Evolutionary conservation across 2,113 vertebrate genomes (phyloP), one percentile per base, ranked within the genome.

Genomic region (Chroicocephalus ridibundus): DNA sequence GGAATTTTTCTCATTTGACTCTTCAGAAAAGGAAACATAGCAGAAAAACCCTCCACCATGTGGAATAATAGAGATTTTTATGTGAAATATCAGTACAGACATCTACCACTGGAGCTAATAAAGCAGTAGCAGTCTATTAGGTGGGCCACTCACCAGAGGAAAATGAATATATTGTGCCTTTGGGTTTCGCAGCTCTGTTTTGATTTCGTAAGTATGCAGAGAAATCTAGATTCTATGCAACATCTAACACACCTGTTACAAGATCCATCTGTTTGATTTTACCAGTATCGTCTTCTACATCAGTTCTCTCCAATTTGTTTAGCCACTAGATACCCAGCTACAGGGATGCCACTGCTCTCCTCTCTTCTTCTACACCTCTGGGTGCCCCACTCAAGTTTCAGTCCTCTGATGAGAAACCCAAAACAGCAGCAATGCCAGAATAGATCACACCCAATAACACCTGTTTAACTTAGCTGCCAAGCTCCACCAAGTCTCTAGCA

Each of bases 221-320:
- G 31, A 66, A 88, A 81, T 49, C 58, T 51, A 54, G 64, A 88
- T 78, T 81, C 86, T 52, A 18, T 31, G n/a, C 75, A 60, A 86
- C 72, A 64, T 55, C 74, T 94, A 32, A 93, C 16, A 25, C 60
- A 57, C 22, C 18, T 13, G 11, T 89, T 94, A 86, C 76, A 84
- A 95, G 69, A 96, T 62, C 55, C 55, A 75, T 86, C 69, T 95
- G 77, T 52, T 68, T 86, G 72, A 91, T 93, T 91, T 86, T 74
- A 55, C 51, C n/a, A 5, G 38, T 60, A 93, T 77, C 20, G 0
- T 51, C 83, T 78, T 86, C 76, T 54, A 6, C 55, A 88, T 83
- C 54, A 29, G n/a, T 29, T 66, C 20, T 60, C 55, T 86, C n/a
- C 69, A 62, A 86, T 86, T 78, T 84, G 46, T 78, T 92, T 64